Evolutionary conservation across 2,888 invertebrate species (phyloP), one percentile per base, ranked within the genome.

Genomic region (Apamea epomidion): DNA sequence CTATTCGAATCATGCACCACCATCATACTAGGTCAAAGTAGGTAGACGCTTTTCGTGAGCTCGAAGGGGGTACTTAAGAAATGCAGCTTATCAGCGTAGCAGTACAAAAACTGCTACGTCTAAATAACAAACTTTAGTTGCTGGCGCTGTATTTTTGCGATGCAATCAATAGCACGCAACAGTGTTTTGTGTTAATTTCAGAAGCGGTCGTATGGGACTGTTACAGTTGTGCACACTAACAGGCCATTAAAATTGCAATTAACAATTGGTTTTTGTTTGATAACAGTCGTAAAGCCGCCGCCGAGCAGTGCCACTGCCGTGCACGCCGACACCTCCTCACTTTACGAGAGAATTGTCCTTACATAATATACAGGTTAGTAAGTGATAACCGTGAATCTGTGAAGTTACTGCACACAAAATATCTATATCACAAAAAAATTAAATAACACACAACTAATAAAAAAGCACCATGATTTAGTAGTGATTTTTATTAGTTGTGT

Each of bases 181-280:
- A 69, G 67, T 82, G 73, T 78, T 73, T 74, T 64, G 84, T 75
- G 82, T 83, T 86, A 80, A 84, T 89, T 88, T 85, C 71, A 73
- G 85, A 88, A 88, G 83, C 78, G 42, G 80, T 89, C 80, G 81
- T 88, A 83, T 74, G 51, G 74, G 62, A 87, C 82, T 83, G 74
- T 87, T 84, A 80, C 86, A 76, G 54, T 81, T 81, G 68, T 91
- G 90, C 86, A 85, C 82, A 91, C 92, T 94, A 94, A 94, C 93
- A 94, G 94, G 90, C 90, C 93, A 91, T 94, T 95, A 93, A 94
- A 94, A 91, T 87, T 85, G 89, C 93, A 94, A 93, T 95, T 94
- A 95, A 89, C 89, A 81, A 48, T 48, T 48, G 85, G 82, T 84
- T 89, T 84, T 85, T 91, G 90, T 91, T 93, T 90, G 91, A 91